Percentiles rank a stretch among this genome's conserved stretches.
Evolutionary conservation across 2,888 invertebrate species (phyloP).

Genomic region (Sthenelais limicola): DNA sequence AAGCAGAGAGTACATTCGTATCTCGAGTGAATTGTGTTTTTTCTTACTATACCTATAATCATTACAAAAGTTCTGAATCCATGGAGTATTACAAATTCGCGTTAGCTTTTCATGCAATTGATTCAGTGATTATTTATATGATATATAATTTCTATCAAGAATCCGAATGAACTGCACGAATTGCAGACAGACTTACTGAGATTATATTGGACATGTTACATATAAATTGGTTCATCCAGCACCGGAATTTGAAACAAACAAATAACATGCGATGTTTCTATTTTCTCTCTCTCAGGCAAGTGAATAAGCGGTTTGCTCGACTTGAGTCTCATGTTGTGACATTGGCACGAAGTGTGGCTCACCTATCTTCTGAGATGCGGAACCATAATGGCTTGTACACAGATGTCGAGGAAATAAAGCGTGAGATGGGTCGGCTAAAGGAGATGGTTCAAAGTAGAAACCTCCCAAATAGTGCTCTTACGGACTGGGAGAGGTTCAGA

Average conservation of each 20-base stretch:
- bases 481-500: conserved; percentile 68
- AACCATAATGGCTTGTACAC: conserved; percentile 89
- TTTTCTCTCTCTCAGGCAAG: conserved; percentile 76
- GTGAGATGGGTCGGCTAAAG: conserved; percentile 84
- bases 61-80: too few relatives aligned
- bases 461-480: conserved; percentile 6
- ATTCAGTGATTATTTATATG: too few relatives aligned
- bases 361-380: conserved; percentile 91
- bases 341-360: conserved; percentile 89
- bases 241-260: too few relatives aligned
- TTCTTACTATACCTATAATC: too few relatives aligned
- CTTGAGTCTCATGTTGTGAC: conserved; percentile 93
- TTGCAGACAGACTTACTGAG: not conserved
- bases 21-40: too few relatives aligned
- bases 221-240: too few relatives aligned
- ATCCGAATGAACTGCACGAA: not conserved
- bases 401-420: conserved; percentile 89
- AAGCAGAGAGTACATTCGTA: too few relatives aligned
- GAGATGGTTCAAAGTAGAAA: conserved; percentile 42
- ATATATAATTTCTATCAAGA: too few relatives aligned
- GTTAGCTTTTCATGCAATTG: too few relatives aligned
- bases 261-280: not conserved
- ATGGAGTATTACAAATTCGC: too few relatives aligned
- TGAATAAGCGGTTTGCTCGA: conserved; percentile 89
- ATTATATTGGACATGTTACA: too few relatives aligned